Conservation (phyloP, 2,113 vertebrate genomes). For the Xenopus borealis region DNA sequence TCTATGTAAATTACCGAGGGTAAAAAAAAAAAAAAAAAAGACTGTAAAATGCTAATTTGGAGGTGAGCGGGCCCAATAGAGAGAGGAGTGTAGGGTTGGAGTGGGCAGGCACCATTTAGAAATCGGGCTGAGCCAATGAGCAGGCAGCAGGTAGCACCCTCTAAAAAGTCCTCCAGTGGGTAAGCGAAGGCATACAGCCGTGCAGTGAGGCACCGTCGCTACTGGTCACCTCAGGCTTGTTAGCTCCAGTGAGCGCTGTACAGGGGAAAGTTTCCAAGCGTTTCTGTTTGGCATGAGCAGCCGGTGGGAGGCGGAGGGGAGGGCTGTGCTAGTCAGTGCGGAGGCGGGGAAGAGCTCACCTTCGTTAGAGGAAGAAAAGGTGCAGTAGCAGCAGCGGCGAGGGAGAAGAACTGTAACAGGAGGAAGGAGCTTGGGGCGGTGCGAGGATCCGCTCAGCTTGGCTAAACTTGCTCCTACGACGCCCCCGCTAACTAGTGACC, state of each 20-base stretch:
- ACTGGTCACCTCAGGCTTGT: too few species aligned
- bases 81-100: constrained; percentile 33
- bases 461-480: not conserved
- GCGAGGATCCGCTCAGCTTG: constrained; percentile 44
- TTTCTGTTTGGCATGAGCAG: constrained; percentile 13
- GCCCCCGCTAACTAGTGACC: not conserved
- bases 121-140: constrained; percentile 35
- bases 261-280: not conserved
- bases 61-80: constrained; percentile 12
- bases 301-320: not conserved
- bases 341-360: constrained; percentile 30
- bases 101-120: constrained; percentile 37
- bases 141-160: constrained; percentile 29
- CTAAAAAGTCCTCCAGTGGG: constrained; percentile 31
- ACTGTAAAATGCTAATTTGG: constrained; percentile 24
- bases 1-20: constrained; percentile 17
- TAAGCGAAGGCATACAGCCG: not conserved
- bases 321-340: constrained; percentile 13
- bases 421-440: not conserved
- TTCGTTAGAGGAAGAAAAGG: constrained; percentile 37
- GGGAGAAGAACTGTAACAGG: constrained; percentile 19
- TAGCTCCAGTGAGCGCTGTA: not conserved
- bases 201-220: too few species aligned
- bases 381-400: constrained; percentile 19
- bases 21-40: constrained; percentile 2